Evolutionary conservation across 2,113 vertebrate species (phyloP).

Genomic region (Campylorhamphus procurvoides): DNA sequence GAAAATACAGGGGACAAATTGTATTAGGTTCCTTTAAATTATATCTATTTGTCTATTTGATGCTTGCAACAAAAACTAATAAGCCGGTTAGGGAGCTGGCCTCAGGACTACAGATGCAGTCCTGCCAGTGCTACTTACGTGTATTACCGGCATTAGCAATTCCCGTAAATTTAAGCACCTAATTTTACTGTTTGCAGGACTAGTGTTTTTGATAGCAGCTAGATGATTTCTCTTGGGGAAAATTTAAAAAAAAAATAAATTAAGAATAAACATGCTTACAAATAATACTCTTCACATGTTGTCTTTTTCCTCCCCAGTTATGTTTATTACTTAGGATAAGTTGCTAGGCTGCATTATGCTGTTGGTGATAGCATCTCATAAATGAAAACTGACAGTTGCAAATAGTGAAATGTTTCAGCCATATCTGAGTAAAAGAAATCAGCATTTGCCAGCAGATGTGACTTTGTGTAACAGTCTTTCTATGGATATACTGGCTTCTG

Average conservation of each 20-base stretch:
- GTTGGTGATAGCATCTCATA: not conserved
- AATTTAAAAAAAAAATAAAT: not conserved
- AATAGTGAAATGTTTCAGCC: not conserved
- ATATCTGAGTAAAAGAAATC: constrained; percentile 24
- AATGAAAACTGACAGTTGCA: constrained; percentile 14
- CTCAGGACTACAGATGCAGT: constrained; percentile 2
- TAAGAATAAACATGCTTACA: not conserved
- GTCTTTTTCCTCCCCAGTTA: not conserved
- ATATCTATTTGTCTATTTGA: constrained; percentile 4
- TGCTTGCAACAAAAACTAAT: not conserved
- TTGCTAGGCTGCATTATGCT: constrained; percentile 36
- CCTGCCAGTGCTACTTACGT: not conserved
- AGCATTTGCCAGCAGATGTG: not conserved
- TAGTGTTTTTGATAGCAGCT: not conserved
- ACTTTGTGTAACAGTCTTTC: not conserved
- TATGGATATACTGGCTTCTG: not conserved
- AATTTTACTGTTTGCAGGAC: constrained; percentile 6
- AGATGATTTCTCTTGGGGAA: not conserved
- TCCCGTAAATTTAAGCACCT: constrained; percentile 18
- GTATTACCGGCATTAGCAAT: not conserved
- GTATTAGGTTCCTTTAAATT: constrained; percentile 9
- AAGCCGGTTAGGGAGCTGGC: constrained; percentile 9
- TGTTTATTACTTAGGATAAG: not conserved
- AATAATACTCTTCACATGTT: constrained; percentile 7
- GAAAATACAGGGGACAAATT: not conserved